These are phyloP conservation scores for Brachionus asplanchnoidis DNA, from an alignment of 1,140 invertebrate genomes.

Conservation along the genomic window DNA sequence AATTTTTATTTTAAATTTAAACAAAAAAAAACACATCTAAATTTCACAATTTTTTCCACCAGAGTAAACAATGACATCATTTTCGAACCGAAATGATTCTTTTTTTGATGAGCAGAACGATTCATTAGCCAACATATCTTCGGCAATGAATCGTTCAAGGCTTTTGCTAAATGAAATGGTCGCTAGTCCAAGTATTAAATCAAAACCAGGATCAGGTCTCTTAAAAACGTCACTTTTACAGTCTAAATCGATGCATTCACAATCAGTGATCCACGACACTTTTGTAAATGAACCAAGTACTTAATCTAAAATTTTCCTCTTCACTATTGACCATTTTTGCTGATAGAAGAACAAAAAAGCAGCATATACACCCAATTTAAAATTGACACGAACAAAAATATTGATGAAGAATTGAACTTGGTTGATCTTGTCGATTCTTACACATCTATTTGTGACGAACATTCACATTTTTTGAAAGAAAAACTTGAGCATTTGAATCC, in stretches of 20 bases:
- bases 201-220: background rate
- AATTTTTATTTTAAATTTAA: background rate
- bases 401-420: conserved; percentile 36
- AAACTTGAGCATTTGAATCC: conserved; percentile 4
- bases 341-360: conserved; percentile 17
- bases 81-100: background rate
- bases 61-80: background rate
- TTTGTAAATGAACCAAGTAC: background rate
- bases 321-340: background rate
- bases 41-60: background rate
- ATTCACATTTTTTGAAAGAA: conserved; percentile 22
- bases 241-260: background rate
- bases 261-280: background rate
- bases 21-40: background rate
- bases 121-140: background rate
- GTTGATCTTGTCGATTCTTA: conserved; percentile 12
- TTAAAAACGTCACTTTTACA: conserved; percentile 7
- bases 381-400: conserved; percentile 34
- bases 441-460: background rate
- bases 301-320: background rate
- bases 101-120: conserved; percentile 39
- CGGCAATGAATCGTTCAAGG: conserved; percentile 37
- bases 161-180: conserved; percentile 33
- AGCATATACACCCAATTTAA: conserved; percentile 39
- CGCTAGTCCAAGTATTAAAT: background rate